Evolutionary conservation across 2,888 invertebrate genomes (phyloP), one percentile per base, ranked within the genome.

Genomic region (Rutpela maculata): DNA sequence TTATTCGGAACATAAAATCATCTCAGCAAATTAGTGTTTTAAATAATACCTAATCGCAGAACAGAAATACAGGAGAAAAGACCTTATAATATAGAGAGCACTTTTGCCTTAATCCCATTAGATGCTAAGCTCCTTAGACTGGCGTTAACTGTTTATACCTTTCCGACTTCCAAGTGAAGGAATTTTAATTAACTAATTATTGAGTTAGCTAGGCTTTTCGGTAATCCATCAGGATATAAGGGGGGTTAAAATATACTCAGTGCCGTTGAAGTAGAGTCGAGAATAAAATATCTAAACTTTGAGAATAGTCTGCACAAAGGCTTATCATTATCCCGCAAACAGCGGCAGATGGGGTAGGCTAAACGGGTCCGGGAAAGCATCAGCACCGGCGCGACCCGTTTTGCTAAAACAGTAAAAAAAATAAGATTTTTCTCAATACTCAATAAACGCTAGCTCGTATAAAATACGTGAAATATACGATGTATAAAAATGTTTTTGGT

Each of bases 1-100:
- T 38, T 9, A 38, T 38, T 50, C 15, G 50, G 50, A 15, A 11
- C 11, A 15, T 50, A 50, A 50, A 50, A 15, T 50, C 15, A 15
- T 1, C 15, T 50, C 11, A 50, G 15, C 50, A 50, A 50, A 15
- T 50, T 50, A 50, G 15, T 50, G 50, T 50, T 50, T 26, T 12
- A 50, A 50, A 50, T 50, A 50, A 50, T 50, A n/a, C n/a, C n/a
- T n/a, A 50, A 50, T 50, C n/a, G n/a, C n/a, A 50, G 50, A 50
- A n/a, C n/a, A n/a, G 15, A n/a, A 50, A 50, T n/a, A 12, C 12
- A 50, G 4, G n/a, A n/a, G 50, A 50, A 50, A 50, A 50, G 50
- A n/a, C 50, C n/a, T 6, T 50, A 50, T 50, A 50, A 50, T 50
- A 15, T 50, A 50, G 50, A 50, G n/a, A 50, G 50, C 50, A n/a